A percentile compares a stretch with the other conserved stretches of the same genome.
Conservation (phyloP, 2,797 vertebrate genomes). For the Valencia hispanica region DNA sequence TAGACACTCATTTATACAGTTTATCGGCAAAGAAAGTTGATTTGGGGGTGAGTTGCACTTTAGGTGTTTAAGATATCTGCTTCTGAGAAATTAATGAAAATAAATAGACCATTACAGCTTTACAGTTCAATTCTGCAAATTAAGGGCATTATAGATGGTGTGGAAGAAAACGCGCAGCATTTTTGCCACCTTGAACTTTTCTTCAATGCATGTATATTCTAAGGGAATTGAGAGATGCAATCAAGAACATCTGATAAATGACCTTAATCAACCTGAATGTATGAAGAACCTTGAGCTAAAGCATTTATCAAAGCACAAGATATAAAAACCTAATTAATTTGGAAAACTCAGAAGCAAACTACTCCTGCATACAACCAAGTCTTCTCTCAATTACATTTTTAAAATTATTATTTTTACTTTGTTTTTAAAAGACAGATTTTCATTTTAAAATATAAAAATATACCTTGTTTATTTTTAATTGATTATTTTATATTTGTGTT, state of each 20-base stretch:
- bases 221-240: background rate
- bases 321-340: background rate
- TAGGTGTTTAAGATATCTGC: constrained; percentile 2
- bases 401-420: too few species aligned
- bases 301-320: background rate
- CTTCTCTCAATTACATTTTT: too few species aligned
- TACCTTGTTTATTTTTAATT: too few species aligned
- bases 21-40: too few species aligned
- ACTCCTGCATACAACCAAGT: background rate
- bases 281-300: constrained; percentile 3
- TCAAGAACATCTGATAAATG: background rate
- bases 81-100: background rate
- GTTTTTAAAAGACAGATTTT: too few species aligned
- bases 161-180: constrained; percentile 3
- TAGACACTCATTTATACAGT: too few species aligned
- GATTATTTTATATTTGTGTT: too few species aligned
- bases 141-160: background rate
- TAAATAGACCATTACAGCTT: background rate
- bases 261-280: background rate
- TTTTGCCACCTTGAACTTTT: constrained; percentile 13
- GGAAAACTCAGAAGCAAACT: background rate
- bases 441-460: too few species aligned
- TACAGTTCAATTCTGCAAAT: constrained; percentile 7
- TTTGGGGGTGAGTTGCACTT: too few species aligned
- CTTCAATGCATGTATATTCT: constrained; percentile 8